Percentiles rank a stretch among this genome's conserved stretches.
phyloP scores from a whole-genome alignment of 2,113 vertebrate species.

The Zosterops japonicus region DNA sequence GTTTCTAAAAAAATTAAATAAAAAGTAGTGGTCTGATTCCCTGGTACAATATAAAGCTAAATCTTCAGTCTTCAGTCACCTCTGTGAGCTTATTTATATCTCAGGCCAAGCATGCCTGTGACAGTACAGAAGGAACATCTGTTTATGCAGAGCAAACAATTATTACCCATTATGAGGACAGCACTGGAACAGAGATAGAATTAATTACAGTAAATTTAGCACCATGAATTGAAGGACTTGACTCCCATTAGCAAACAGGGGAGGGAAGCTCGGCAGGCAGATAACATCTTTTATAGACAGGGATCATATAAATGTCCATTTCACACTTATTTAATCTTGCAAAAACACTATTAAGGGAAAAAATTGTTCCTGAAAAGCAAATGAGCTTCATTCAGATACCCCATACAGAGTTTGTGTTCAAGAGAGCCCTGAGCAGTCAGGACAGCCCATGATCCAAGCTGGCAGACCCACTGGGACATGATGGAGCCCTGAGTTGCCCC shows the following conservation, averaged over 20 bases:
- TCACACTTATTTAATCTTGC: not conserved
- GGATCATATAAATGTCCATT: not conserved
- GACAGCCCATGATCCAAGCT: not conserved
- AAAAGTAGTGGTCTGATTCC: not conserved
- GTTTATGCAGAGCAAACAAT: not conserved
- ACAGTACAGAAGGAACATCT: not conserved
- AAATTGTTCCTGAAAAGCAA: not conserved
- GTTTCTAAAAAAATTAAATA: not conserved
- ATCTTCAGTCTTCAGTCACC: not conserved
- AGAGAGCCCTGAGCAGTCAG: not conserved
- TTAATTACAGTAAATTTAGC: slow-evolving; percentile 34
- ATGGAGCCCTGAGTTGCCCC: not conserved
- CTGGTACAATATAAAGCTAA: not conserved
- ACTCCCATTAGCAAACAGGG: slow-evolving; percentile 5
- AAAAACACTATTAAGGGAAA: not conserved
- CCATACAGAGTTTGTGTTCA: not conserved
- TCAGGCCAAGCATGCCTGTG: not conserved
- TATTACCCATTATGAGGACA: not conserved
- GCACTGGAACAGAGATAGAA: not conserved
- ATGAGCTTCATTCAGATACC: not conserved
- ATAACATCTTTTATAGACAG: not conserved
- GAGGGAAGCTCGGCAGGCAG: not conserved
- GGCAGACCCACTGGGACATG: not conserved
- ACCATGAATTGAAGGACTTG: not conserved
- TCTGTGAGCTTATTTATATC: not conserved